A percentile compares a stretch with the other conserved stretches of the same genome.
Evolutionary conservation across 2,113 vertebrate species (phyloP).

Genomic region (Hippocampus abdominalis): DNA sequence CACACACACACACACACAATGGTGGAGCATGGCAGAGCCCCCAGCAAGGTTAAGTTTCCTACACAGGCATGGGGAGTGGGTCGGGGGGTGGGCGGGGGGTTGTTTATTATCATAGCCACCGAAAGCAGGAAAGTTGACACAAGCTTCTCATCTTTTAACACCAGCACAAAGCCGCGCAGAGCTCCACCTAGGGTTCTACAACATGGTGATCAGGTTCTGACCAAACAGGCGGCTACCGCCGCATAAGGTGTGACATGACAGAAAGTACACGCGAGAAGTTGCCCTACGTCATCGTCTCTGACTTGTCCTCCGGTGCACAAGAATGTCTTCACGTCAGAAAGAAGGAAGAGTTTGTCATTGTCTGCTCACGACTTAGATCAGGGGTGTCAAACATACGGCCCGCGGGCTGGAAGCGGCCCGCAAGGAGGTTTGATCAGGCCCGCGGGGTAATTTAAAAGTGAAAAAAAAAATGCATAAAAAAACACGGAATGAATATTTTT

Average conservation of each 20-base stretch:
- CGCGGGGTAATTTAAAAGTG: no score
- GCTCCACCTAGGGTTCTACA: constrained; percentile 1
- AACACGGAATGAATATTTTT: no score
- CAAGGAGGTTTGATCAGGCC: no score
- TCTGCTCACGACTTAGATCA: background rate
- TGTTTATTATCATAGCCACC: constrained; percentile 28
- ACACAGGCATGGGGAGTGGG: constrained; percentile 5
- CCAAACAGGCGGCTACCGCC: constrained; percentile 9
- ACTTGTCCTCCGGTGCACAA: constrained; percentile 73
- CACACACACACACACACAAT: no score
- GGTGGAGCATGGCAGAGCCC: constrained; percentile 24
- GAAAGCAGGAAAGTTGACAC: constrained; percentile 38
- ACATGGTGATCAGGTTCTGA: constrained; percentile 6
- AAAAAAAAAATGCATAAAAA: no score
- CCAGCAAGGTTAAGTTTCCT: constrained; percentile 39
- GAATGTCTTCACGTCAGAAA: constrained; percentile 57
- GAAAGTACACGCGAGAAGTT: background rate
- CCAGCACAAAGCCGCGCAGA: constrained; percentile 6
- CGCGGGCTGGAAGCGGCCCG: no score
- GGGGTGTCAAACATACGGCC: no score
- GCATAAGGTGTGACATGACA: background rate
- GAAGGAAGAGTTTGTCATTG: background rate
- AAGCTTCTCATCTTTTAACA: constrained; percentile 11
- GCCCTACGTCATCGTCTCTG: constrained; percentile 53
- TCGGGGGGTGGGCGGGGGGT: background rate